phyloP scores from a whole-genome alignment of 1,140 invertebrate genomes.

The Eupeodes corollae region DNA sequence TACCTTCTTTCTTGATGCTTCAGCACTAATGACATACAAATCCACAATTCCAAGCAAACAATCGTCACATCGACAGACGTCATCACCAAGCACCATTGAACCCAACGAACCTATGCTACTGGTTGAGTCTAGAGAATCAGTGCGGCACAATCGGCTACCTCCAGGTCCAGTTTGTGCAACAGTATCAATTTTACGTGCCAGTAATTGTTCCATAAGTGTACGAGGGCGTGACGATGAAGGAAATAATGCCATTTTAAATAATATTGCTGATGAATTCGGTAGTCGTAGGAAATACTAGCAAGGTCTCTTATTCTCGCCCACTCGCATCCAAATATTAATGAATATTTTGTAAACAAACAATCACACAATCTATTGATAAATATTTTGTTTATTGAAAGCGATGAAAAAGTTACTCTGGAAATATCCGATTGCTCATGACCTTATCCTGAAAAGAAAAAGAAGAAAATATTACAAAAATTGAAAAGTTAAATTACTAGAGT shows the following conservation, averaged over 20 bases:
- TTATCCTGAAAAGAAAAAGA: too few species aligned
- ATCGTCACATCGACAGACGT: slow-evolving; percentile 71
- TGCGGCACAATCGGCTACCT: slow-evolving; percentile 46
- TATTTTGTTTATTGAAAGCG: too few species aligned
- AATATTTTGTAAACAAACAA: too few species aligned
- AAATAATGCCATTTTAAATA: slow-evolving; percentile 24
- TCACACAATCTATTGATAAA: too few species aligned
- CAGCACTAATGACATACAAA: slow-evolving; percentile 50
- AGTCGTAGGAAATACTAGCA: too few species aligned
- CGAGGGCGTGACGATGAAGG: slow-evolving; percentile 44
- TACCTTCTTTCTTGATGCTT: slow-evolving; percentile 53
- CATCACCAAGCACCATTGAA: slow-evolving; percentile 49
- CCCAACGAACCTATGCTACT: slow-evolving; percentile 58
- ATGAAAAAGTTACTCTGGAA: too few species aligned
- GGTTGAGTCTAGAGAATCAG: slow-evolving; percentile 66
- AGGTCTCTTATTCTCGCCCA: too few species aligned
- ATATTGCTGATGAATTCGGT: too few species aligned
- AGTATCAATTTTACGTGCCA: slow-evolving; percentile 65
- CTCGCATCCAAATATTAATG: too few species aligned
- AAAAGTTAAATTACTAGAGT: too few species aligned
- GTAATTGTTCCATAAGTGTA: slow-evolving; percentile 62
- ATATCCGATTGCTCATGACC: too few species aligned
- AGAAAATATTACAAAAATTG: too few species aligned
- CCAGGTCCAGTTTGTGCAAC: slow-evolving; percentile 27
- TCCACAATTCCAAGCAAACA: slow-evolving; percentile 71